Conservation (phyloP, 2,888 invertebrate species). For the Pristionchus arcanus region DNA sequence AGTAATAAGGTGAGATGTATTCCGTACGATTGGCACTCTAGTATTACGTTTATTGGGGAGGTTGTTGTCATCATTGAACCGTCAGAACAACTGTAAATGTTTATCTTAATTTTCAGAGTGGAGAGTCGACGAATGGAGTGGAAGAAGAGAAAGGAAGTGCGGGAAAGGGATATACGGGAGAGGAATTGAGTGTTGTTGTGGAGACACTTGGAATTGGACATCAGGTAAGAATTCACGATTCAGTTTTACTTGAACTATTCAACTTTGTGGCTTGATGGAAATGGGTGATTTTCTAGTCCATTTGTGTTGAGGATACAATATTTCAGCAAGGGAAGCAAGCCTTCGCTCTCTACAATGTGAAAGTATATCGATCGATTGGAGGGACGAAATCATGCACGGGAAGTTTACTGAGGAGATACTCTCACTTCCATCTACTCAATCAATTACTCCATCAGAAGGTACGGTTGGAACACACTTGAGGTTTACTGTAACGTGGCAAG, state of each 20-base stretch:
- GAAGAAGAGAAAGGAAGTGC: slow-evolving; percentile 37
- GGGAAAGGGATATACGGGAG: neutral
- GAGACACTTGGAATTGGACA: slow-evolving; percentile 78
- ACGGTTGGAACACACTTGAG: neutral
- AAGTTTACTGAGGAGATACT: slow-evolving; percentile 94
- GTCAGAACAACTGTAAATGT: neutral
- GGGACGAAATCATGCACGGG: slow-evolving; percentile 79
- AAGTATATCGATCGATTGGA: slow-evolving; percentile 65
- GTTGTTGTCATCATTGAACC: too few species aligned
- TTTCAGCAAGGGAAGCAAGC: slow-evolving; percentile 74
- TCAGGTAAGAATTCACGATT: slow-evolving; percentile 56
- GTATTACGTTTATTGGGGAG: too few species aligned
- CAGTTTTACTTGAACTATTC: neutral
- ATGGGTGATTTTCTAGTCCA: neutral
- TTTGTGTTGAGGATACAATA: neutral
- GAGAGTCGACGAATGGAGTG: slow-evolving; percentile 33
- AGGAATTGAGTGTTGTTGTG: slow-evolving; percentile 61
- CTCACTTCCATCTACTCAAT: slow-evolving; percentile 93
- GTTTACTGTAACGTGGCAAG: neutral
- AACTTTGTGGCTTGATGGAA: neutral
- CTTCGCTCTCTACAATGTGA: slow-evolving; percentile 78
- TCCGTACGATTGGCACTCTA: slow-evolving; percentile 35
- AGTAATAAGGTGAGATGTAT: slow-evolving; percentile 57
- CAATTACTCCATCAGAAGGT: slow-evolving; percentile 86
- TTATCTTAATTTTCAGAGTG: neutral